phyloP scores from a whole-genome alignment of 1,140 invertebrate genomes.

The Druon quercuslanigerum region DNA sequence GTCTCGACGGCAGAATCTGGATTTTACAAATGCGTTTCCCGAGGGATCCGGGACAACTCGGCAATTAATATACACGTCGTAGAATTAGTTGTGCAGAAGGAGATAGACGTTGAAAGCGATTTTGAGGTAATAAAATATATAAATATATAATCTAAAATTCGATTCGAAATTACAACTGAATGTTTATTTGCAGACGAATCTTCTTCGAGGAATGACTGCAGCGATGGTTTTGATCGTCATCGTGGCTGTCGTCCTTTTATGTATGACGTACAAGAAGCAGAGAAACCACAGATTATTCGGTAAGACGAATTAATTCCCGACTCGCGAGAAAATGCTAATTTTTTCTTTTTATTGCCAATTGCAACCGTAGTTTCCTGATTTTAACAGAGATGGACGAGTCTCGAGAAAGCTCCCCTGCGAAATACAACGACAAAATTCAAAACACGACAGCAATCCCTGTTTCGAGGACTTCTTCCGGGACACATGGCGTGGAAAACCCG shows the following conservation, averaged over 20 bases:
- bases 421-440: slow-evolving; percentile 55
- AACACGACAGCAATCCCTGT: slow-evolving; percentile 44
- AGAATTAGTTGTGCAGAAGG: slow-evolving; percentile 78
- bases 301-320: slow-evolving; percentile 44
- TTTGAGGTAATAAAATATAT: slow-evolving; percentile 74
- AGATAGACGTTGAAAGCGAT: slow-evolving; percentile 70
- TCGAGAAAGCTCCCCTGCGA: slow-evolving; percentile 66
- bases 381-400: slow-evolving; percentile 69
- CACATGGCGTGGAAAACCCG: slow-evolving; percentile 62
- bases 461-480: slow-evolving; percentile 37
- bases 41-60: slow-evolving; percentile 74
- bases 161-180: slow-evolving; percentile 32
- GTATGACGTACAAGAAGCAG: slow-evolving; percentile 60
- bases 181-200: slow-evolving; percentile 62
- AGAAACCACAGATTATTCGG: slow-evolving; percentile 65
- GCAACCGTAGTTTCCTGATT: slow-evolving; percentile 39
- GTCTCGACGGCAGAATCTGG: slow-evolving; percentile 79
- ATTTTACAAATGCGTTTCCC: slow-evolving; percentile 80
- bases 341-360: slow-evolving; percentile 35
- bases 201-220: slow-evolving; percentile 64
- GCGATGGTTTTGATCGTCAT: slow-evolving; percentile 65
- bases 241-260: slow-evolving; percentile 62
- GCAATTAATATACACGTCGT: slow-evolving; percentile 76
- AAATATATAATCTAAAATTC: slow-evolving; percentile 19
- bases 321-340: slow-evolving; percentile 17